Percentiles rank a stretch among this genome's conserved stretches.
Conservation (phyloP, 2,113 vertebrate genomes). For the Thomomys bottae region DNA sequence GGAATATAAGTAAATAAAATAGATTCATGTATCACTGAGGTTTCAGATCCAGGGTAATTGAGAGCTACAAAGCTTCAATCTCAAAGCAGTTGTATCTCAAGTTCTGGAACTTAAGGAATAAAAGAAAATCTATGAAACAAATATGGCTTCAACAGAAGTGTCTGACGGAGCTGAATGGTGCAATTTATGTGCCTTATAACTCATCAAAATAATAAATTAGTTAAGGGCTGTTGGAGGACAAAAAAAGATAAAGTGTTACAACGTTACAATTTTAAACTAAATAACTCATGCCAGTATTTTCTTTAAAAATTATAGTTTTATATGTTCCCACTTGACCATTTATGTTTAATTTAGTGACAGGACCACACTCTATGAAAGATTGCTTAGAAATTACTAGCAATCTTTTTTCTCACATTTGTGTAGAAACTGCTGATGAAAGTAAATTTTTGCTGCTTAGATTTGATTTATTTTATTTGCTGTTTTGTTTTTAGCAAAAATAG, state of each 20-base stretch:
- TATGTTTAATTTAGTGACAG: conserved; percentile 52
- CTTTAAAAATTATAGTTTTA: background rate
- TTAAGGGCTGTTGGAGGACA: background rate
- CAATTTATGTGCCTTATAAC: background rate
- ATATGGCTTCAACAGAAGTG: background rate
- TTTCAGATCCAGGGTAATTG: background rate
- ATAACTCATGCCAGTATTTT: background rate
- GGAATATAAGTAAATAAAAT: background rate
- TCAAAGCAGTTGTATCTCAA: background rate
- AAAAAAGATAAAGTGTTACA: background rate
- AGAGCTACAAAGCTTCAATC: background rate
- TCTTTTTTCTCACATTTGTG: background rate
- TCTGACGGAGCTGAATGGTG: background rate
- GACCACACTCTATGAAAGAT: conserved; percentile 26
- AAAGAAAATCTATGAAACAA: background rate
- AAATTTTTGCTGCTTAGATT: conserved; percentile 27
- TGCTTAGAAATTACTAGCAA: background rate
- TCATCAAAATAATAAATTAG: background rate
- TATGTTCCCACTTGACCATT: background rate
- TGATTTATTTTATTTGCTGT: conserved; percentile 61
- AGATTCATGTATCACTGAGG: background rate
- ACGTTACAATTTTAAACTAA: background rate
- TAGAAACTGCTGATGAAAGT: conserved; percentile 1
- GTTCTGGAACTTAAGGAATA: background rate
- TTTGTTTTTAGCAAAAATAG: conserved; percentile 35